Conservation (phyloP, 2,797 vertebrate genomes). For the Microctenopoma stevenorrisi region DNA sequence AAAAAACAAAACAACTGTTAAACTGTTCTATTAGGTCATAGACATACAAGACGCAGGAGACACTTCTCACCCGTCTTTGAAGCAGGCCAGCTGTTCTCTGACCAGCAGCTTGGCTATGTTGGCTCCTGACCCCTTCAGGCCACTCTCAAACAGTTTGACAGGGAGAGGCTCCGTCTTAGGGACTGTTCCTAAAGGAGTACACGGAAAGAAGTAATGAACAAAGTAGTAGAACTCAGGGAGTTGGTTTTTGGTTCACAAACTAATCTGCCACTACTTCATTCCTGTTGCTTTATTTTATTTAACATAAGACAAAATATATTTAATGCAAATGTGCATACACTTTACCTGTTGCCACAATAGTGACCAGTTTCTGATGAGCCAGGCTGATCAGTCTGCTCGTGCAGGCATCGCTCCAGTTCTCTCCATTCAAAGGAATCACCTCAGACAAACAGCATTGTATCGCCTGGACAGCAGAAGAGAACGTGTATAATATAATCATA, state of each 20-base stretch:
- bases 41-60: neutral
- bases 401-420: constrained; percentile 84
- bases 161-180: constrained; percentile 46
- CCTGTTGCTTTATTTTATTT: too few species aligned
- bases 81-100: constrained; percentile 68
- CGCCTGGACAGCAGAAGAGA: constrained; percentile 78
- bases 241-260: too few species aligned
- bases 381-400: constrained; percentile 85
- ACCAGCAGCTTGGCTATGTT: constrained; percentile 73
- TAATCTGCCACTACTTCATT: too few species aligned
- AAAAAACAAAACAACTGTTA: too few species aligned
- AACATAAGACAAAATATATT: neutral
- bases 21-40: neutral
- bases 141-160: constrained; percentile 61
- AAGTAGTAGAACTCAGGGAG: neutral
- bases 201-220: neutral
- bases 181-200: constrained; percentile 22
- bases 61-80: constrained; percentile 60
- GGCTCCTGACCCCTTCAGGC: constrained; percentile 15
- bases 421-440: constrained; percentile 79
- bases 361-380: constrained; percentile 83
- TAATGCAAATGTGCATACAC: neutral
- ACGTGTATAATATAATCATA: too few species aligned
- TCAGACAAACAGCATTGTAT: constrained; percentile 87
- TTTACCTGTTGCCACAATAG: constrained; percentile 69